Evolutionary conservation across 2,888 invertebrate genomes (phyloP).

Genomic region (Drosophila planitibia): DNA sequence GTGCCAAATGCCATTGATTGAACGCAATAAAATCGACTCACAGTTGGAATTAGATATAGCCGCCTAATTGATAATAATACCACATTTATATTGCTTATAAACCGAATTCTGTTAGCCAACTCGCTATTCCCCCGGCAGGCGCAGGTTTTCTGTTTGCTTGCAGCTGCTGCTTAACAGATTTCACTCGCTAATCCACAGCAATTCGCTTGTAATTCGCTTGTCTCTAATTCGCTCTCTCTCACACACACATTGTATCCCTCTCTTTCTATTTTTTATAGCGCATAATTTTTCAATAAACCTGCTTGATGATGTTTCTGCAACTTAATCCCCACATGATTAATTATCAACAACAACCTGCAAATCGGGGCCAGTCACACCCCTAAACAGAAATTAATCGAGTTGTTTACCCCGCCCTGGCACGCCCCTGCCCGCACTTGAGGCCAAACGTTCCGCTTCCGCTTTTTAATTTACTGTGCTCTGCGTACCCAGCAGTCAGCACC

Average conservation of each 20-base stretch:
- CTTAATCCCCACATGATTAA: constrained; percentile 78
- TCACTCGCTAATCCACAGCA: constrained; percentile 41
- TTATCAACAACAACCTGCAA: constrained; percentile 75
- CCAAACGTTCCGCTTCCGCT: constrained; percentile 51
- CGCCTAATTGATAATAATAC: constrained; percentile 80
- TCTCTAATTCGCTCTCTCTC: neutral
- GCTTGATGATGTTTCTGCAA: constrained; percentile 63
- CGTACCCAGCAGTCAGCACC: constrained; percentile 19
- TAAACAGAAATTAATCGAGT: constrained; percentile 68
- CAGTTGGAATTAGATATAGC: constrained; percentile 63
- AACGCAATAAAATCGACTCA: constrained; percentile 51
- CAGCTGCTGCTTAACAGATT: constrained; percentile 31
- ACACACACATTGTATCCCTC: neutral
- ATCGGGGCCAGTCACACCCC: constrained; percentile 36
- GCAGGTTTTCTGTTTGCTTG: neutral
- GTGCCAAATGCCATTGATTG: constrained; percentile 66
- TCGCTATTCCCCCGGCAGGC: neutral
- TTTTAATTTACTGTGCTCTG: constrained; percentile 71
- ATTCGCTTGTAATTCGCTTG: constrained; percentile 31
- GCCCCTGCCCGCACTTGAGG: constrained; percentile 14
- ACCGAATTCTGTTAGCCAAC: constrained; percentile 45
- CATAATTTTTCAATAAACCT: constrained; percentile 74
- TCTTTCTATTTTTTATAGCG: constrained; percentile 33
- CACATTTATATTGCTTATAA: constrained; percentile 54
- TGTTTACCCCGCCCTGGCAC: constrained; percentile 32